Evolutionary conservation across 2,113 vertebrate species (phyloP).

Genomic region (Hydropotes inermis): DNA sequence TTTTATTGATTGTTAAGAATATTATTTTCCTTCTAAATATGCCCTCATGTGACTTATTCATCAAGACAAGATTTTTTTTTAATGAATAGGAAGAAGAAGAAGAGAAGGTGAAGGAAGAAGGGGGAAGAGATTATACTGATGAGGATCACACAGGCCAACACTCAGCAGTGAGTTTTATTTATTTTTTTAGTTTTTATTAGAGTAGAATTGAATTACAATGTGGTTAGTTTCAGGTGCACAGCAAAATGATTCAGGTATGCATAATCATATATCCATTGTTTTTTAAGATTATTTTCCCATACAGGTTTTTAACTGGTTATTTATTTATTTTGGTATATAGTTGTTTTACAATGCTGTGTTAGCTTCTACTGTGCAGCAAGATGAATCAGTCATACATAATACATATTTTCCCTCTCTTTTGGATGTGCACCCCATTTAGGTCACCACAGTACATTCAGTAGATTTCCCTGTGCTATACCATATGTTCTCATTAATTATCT

Average conservation of each 20-base stretch:
- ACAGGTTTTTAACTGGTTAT: not conserved
- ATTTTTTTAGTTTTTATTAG: not conserved
- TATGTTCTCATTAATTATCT: not conserved
- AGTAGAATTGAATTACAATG: not conserved
- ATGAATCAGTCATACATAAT: not conserved
- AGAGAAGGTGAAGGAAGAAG: not conserved
- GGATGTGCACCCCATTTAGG: not conserved
- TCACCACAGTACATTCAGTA: not conserved
- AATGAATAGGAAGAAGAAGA: not conserved
- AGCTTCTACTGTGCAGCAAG: not conserved
- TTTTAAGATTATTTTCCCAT: not conserved
- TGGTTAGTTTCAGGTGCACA: not conserved
- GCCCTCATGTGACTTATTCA: not conserved
- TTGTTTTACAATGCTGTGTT: not conserved
- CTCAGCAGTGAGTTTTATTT: not conserved
- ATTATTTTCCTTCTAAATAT: not conserved
- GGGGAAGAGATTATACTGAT: fast-evolving
- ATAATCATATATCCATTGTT: not conserved
- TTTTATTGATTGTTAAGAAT: not conserved
- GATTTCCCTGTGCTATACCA: not conserved
- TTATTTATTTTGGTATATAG: not conserved
- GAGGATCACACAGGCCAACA: not conserved
- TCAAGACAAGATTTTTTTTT: not conserved
- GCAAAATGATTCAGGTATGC: not conserved
- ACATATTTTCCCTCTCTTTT: not conserved